These are phyloP conservation scores for Pammene aurita DNA, from an alignment of 2,888 invertebrate species.

Conservation along the genomic window DNA sequence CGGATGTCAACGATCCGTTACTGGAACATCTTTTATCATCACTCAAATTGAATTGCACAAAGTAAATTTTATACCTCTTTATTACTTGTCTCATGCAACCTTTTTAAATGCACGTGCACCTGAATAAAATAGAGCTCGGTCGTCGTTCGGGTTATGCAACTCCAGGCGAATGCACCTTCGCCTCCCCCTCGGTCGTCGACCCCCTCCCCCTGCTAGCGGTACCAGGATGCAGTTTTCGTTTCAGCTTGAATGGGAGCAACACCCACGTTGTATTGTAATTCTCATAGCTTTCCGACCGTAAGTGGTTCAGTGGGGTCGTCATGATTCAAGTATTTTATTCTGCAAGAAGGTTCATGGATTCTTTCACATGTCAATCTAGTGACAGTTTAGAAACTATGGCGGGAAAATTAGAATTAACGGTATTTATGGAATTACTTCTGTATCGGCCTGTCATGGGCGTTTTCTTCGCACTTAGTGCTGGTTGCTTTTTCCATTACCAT, in stretches of 20 bases:
- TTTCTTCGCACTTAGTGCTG: too few relatives aligned
- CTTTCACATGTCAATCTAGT: too few relatives aligned
- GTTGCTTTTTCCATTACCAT: too few relatives aligned
- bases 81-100: constrained; percentile 42
- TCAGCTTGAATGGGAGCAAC: constrained; percentile 64
- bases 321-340: not conserved
- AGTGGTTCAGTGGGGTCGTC: not conserved
- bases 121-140: constrained; percentile 58
- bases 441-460: too few relatives aligned
- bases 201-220: constrained; percentile 54
- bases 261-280: constrained; percentile 55
- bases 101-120: constrained; percentile 50
- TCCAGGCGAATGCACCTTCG: constrained; percentile 59
- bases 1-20: constrained; percentile 34
- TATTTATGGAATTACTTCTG: too few relatives aligned
- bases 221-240: constrained; percentile 65
- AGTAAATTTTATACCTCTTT: constrained; percentile 29
- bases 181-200: constrained; percentile 68
- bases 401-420: too few relatives aligned
- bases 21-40: constrained; percentile 33
- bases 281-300: not conserved
- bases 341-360: not conserved
- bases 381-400: too few relatives aligned
- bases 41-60: constrained; percentile 30
- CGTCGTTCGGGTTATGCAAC: constrained; percentile 70